Evolutionary conservation across 2,113 vertebrate genomes (phyloP), one percentile per base, ranked within the genome.

Genomic region (Gavia stellata): DNA sequence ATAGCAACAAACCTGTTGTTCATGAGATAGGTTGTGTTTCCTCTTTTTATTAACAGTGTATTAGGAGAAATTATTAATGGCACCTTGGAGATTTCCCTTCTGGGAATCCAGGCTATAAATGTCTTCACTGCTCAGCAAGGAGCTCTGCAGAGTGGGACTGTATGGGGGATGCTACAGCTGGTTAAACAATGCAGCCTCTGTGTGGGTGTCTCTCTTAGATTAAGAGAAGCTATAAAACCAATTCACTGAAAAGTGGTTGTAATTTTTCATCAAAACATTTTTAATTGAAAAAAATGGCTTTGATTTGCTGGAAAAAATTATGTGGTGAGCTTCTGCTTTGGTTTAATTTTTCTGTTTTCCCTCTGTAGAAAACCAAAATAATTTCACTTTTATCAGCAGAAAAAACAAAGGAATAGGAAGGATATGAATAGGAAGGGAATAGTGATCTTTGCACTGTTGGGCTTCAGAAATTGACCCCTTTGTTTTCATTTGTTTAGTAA

Each of bases 231-330:
- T 95, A 47, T 77, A 93, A 95, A 92, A 62, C 67, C 63, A 78
- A 59, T 92, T 93, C 82, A 90, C 74, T 86, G 81, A 82, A 77
- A 88, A 96, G 74, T 58, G 71, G 73, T 90, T 93, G 74, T n/a
- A 92, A 93, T 94, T 97, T 92, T 95, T 96, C 90, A 95, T 77
- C 49, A 88, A 92, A 97, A 88, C 31, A 28, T 40, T 91, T 91
- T 80, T 47, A 82, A 70, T 94, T 73, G 28, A 86, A 90, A 92
- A 91, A 92, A 96, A 72, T 8, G 7, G 17, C 31, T 91, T 94
- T 90, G 91, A 75, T 89, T 96, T 94, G 40, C 83, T 95, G 47
- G 49, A 58, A 81, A 66, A 94, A 40, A 10, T 26, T 44, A 81
- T 70, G 61, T 68, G 72, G 71, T 0, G 1, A 92, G 42, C 68